Evolutionary conservation across 2,888 invertebrate genomes (phyloP), one percentile per base, ranked within the genome.

Genomic region (Odontomyia ornata): DNA sequence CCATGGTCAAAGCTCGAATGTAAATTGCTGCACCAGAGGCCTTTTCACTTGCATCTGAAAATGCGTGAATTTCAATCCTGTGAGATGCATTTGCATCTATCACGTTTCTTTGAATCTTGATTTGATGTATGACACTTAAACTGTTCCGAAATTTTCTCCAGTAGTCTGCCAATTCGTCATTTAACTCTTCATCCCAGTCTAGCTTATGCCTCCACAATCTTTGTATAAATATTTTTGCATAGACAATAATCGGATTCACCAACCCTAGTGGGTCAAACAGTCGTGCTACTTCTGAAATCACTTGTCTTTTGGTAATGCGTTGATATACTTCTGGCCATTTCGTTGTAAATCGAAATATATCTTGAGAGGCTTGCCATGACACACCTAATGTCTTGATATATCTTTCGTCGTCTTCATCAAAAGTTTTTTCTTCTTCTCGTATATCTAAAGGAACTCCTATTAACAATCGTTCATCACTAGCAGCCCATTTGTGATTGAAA

Each of bases 151-250:
- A n/a, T n/a, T n/a, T n/a, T n/a, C 28, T 11, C 80, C 80, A 80
- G 1, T 56, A 4, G 0, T 43, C n/a, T n/a, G n/a, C 13, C 0
- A 75, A 23, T 1, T 25, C 23, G 46, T 57, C 28, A 1, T 77
- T 79, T 15, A 80, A 4, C 5, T 64, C 47, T 43, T 77, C 78
- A 56, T 80, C 79, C 80, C 80, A 80, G 30, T 76, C 64, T 25
- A 18, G n/a, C n/a, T n/a, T n/a, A n/a, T n/a, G n/a, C n/a, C n/a
- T n/a, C n/a, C n/a, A n/a, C n/a, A n/a, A n/a, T n/a, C n/a, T n/a
- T n/a, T n/a, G n/a, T n/a, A n/a, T n/a, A n/a, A n/a, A n/a, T n/a
- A n/a, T n/a, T n/a, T n/a, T 65, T 77, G 56, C 0, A 21, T 5
- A 7, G 27, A n/a, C 79, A 79, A 79, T 13, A 80, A 13, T 15